A percentile compares a stretch with the other conserved stretches of the same genome.
phyloP scores from a whole-genome alignment of 2,888 invertebrate species.

The Ectropis crepuscularia region DNA sequence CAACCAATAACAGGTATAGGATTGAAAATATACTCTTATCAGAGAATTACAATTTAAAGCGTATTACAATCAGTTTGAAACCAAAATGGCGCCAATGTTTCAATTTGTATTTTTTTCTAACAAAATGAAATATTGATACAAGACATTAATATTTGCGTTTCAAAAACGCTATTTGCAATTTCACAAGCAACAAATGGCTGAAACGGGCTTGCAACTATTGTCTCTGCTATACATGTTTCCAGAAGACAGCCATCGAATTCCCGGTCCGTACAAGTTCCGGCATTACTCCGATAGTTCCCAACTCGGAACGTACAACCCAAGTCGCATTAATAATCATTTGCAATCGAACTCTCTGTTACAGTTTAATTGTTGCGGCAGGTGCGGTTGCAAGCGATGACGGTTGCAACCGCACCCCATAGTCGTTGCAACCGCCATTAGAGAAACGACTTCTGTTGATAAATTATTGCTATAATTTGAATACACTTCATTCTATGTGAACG shows the following conservation, averaged over 20 bases:
- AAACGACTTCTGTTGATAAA: constrained; percentile 3
- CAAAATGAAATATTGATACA: no score
- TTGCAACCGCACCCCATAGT: constrained; percentile 7
- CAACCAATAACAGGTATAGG: no score
- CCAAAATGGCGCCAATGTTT: no score
- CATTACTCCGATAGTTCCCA: constrained; percentile 25
- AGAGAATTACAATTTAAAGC: no score
- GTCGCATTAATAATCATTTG: constrained; percentile 38
- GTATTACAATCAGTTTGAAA: no score
- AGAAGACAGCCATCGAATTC: constrained; percentile 22
- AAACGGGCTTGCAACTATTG: not conserved
- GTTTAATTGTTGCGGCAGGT: constrained; percentile 37
- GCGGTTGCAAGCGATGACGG: not conserved
- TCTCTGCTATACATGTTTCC: not conserved
- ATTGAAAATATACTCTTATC: no score
- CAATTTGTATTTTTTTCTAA: no score
- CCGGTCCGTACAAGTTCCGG: constrained; percentile 11
- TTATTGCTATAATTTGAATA: not conserved
- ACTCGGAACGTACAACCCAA: constrained; percentile 24
- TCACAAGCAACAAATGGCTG: not conserved
- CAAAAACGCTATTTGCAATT: no score
- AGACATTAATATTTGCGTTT: no score
- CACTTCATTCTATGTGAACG: no score
- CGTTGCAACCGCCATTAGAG: constrained; percentile 5
- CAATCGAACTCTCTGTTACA: constrained; percentile 29